These are phyloP conservation scores for Tethya wilhelma DNA, from an alignment of 37 sponge, comb jelly and placozoan genomes.

Conservation along the genomic window DNA sequence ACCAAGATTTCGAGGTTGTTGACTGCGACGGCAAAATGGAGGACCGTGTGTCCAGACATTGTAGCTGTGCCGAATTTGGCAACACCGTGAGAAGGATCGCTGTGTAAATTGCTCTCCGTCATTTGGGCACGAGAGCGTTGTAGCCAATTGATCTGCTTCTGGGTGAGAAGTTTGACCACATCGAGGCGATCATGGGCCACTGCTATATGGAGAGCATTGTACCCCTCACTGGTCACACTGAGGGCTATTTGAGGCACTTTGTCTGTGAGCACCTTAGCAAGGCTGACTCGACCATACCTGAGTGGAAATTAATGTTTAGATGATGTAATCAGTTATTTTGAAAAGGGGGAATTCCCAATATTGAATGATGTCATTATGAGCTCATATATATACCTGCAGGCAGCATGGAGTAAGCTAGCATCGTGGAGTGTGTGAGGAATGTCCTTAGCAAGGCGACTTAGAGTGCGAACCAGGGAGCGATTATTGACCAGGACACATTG, in stretches of 20 bases:
- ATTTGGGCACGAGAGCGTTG: neutral
- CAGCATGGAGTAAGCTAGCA: conserved; percentile 60
- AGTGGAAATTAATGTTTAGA: neutral
- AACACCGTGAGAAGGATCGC: neutral
- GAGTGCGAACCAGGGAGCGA: conserved; percentile 13
- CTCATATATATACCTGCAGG: conserved; percentile 20
- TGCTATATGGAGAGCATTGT: conserved; percentile 69
- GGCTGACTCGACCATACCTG: conserved; percentile 36
- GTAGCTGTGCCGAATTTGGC: conserved; percentile 39
- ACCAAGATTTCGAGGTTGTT: conserved; percentile 34
- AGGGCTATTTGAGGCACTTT: conserved; percentile 39
- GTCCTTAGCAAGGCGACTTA: conserved; percentile 34
- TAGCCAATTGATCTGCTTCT: neutral
- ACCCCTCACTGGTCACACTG: conserved; percentile 51
- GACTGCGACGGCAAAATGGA: conserved; percentile 66
- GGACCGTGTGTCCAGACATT: conserved; percentile 61
- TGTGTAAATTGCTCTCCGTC: neutral
- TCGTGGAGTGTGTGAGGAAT: conserved; percentile 47
- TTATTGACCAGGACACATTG: conserved; percentile 49
- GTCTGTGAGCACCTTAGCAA: conserved; percentile 24
- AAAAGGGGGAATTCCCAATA: neutral
- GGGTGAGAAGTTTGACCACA: conserved; percentile 20
- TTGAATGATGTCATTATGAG: neutral
- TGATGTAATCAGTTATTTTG: neutral
- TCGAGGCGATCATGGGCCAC: conserved; percentile 31